phyloP scores from a whole-genome alignment of 2,113 vertebrate genomes.

The Sylvietta virens region DNA sequence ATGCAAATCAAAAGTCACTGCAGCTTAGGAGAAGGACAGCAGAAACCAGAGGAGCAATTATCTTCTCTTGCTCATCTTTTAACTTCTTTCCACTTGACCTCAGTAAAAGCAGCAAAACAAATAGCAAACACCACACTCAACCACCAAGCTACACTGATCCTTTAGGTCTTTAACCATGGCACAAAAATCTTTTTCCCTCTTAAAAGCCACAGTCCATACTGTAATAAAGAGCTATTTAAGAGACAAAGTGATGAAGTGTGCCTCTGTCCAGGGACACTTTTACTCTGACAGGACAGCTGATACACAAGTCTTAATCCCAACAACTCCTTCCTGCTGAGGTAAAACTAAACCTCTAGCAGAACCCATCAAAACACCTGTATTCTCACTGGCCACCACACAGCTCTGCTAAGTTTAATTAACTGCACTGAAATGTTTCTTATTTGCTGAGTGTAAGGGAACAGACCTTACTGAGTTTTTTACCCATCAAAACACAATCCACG shows the following conservation, averaged over 20 bases:
- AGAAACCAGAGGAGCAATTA: not conserved
- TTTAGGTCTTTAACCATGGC: not conserved
- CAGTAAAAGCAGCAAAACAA: not conserved
- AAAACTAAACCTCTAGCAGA: not conserved
- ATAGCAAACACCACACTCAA: not conserved
- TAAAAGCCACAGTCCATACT: not conserved
- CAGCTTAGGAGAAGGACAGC: not conserved
- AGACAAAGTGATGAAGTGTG: not conserved
- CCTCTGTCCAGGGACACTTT: not conserved
- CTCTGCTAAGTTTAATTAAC: not conserved
- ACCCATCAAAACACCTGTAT: not conserved
- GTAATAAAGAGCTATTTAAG: not conserved
- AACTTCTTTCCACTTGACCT: not conserved
- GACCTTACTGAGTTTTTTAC: not conserved
- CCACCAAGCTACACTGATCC: not conserved
- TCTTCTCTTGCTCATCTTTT: not conserved
- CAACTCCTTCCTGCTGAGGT: not conserved
- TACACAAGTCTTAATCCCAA: not conserved
- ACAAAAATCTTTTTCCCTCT: not conserved
- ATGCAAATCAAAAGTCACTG: not conserved
- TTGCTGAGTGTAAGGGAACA: not conserved
- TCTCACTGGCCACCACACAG: not conserved
- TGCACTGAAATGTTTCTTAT: not conserved
- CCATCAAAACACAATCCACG: rapidly evolving
- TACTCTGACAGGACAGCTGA: not conserved